Base-by-base conservation (phyloP, 2,888 invertebrate species). In the Meteorus colon region DNA sequence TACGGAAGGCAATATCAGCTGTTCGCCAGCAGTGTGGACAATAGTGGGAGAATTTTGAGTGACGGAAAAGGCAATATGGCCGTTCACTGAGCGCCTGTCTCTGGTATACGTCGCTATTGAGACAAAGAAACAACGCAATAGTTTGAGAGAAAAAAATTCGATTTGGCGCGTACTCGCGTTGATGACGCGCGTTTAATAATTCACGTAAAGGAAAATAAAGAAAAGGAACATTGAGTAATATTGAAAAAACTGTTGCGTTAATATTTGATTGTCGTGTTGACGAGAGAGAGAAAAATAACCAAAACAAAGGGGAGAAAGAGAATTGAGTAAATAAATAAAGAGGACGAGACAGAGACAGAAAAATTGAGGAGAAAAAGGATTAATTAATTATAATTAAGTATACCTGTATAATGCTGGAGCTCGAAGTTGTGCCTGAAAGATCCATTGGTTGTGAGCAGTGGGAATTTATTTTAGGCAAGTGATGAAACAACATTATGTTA, bases 401-500 rank as follows among this genome's bases (percentile, higher is more conserved):
- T 19, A 55, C 19, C 55, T 55, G n/a, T 80, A 81, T 80, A 90
- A 98, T 98, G 98, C 93, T 98, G 92, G 97, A 98, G 91, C 93
- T 98, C 90, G 98, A 98, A 93, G 96, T 98, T 87, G 94, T 97
- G 90, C 98, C 98, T 85, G 98, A 98, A 92, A 94, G 96, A 88
- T 97, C 97, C 87, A 93, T 98, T 89, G 97, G 98, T 91, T 97
- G 97, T 91, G 98, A 98, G 91, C 95, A 97, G 92, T 98, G 98
- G 98, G 98, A 98, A 92, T 98, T 98, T 91, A 94, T 97, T 90
- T 91, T 97, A 92, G 97, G 97, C 96, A 92, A 94, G 95, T 91
- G 88, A 85, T 84, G 83, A 84, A 82, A 86, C 24, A 31, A 65
- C n/a, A 27, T 34, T 34, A 65, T 24, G 12, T 65, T 65, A 34